Percentiles rank a stretch among this genome's conserved stretches.
Evolutionary conservation across 1,140 invertebrate genomes (phyloP).

Genomic region (Apis mellifera): DNA sequence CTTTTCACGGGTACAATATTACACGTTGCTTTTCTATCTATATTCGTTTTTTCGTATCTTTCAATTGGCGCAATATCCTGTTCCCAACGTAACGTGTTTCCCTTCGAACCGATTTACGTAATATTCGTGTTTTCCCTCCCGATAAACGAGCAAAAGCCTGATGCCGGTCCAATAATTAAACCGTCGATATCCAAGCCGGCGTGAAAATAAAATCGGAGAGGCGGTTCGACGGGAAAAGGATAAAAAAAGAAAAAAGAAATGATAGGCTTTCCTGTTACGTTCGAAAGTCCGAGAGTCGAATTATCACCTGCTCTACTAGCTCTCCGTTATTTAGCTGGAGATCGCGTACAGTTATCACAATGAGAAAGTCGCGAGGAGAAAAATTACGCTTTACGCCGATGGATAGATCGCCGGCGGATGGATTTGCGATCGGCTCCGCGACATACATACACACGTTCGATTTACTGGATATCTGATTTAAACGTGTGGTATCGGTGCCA

Average conservation of each 20-base stretch:
- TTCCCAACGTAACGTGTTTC: neutral
- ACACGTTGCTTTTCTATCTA: neutral
- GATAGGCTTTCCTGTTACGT: conserved; percentile 48
- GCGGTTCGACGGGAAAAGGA: conserved; percentile 10
- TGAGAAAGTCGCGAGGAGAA: conserved; percentile 48
- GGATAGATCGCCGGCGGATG: neutral
- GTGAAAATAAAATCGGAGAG: conserved; percentile 38
- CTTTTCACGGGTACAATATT: neutral
- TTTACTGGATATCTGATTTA: conserved; percentile 39
- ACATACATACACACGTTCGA: neutral
- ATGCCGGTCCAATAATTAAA: conserved; percentile 2
- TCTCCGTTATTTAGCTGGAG: conserved; percentile 59
- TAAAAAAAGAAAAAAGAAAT: neutral
- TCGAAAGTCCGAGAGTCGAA: conserved; percentile 43
- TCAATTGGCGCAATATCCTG: neutral
- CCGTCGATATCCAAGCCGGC: conserved; percentile 26
- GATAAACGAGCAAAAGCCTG: neutral
- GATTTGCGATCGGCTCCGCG: neutral
- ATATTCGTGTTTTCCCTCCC: conserved; percentile 40
- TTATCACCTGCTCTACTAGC: conserved; percentile 59
- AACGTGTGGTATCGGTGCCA: conserved; percentile 17
- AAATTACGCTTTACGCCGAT: conserved; percentile 20
- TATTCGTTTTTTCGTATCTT: neutral
- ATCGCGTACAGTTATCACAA: conserved; percentile 60
- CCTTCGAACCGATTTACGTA: conserved; percentile 18